Evolutionary conservation across 2,113 vertebrate genomes (phyloP), one percentile per base, ranked within the genome.

Genomic region (Dolichotis patagonum): DNA sequence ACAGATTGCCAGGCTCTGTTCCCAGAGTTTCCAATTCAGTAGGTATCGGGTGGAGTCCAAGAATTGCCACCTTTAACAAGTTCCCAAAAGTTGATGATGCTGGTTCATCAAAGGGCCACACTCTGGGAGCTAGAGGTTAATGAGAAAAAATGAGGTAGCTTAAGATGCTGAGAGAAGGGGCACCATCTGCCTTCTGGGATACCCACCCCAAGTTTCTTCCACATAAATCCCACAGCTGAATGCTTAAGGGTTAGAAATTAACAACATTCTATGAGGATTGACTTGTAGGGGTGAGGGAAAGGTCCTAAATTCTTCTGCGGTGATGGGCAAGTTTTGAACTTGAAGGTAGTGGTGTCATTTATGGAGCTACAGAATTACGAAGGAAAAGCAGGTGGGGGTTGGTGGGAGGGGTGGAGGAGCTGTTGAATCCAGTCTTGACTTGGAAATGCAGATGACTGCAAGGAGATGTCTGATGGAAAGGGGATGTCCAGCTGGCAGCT

Each of bases 241-340:
- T 32, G 6, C 56, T 80, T 77, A 85, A 60, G 35, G 85, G 43
- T 78, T 65, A 78, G 41, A 94, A 90, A 82, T 60, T 60, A 71
- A 90, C 58, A 90, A 71, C 30, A 80, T 1, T 77, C 24, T 9
- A 24, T 75, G 63, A 78, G 1, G 60, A 96, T 43, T 73, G 54
- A 38, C 24, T 90, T 77, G 35, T 41, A 16, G 17, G 22, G 32
- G 8, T 88, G 38, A 89, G 22, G 63, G 26, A 46, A 71, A 62
- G 9, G 52, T 65, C n/a, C 38, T 35, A 88, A 67, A 16, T 24
- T 87, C 38, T 71, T 67, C 80, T 63, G 41, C 56, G 35, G 85
- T 81, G 60, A 63, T 8, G n/a, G 30, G n/a, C 43, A 95, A 91
- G 58, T 85, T 91, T 87, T 92, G 54, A 77, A 86, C 32, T 43